These are phyloP conservation scores for Drosophila ohnishii DNA, from an alignment of 1,140 invertebrate species.

Conservation along the genomic window DNA sequence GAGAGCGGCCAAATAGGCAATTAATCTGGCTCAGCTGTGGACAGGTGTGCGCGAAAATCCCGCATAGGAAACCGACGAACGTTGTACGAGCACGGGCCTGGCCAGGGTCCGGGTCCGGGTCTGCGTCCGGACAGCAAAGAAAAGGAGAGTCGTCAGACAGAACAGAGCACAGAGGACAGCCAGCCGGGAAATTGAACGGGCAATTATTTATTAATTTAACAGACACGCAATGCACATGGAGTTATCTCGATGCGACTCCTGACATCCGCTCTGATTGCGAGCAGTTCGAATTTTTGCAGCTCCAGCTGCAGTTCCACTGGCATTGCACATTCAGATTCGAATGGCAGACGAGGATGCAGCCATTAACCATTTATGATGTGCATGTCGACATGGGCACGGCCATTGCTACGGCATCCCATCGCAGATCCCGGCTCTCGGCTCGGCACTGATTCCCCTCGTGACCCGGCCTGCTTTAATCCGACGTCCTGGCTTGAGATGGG, in stretches of 20 bases:
- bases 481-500: slow-evolving; percentile 31
- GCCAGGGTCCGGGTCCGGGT: not conserved
- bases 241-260: slow-evolving; percentile 44
- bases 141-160: slow-evolving; percentile 21
- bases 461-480: slow-evolving; percentile 48
- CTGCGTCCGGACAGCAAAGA: slow-evolving; percentile 25
- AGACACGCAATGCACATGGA: slow-evolving; percentile 68
- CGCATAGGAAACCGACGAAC: slow-evolving; percentile 38
- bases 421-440: not conserved
- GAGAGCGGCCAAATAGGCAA: slow-evolving; percentile 45
- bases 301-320: slow-evolving; percentile 12
- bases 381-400: slow-evolving; percentile 45
- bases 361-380: slow-evolving; percentile 77
- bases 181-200: slow-evolving; percentile 27
- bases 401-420: slow-evolving; percentile 29
- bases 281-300: slow-evolving; percentile 40
- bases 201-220: slow-evolving; percentile 76
- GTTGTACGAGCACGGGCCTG: not conserved
- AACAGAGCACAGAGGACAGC: slow-evolving; percentile 3
- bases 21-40: slow-evolving; percentile 65
- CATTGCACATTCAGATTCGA: slow-evolving; percentile 14
- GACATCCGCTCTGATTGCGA: slow-evolving; percentile 65
- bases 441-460: slow-evolving; percentile 46
- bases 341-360: slow-evolving; percentile 15
- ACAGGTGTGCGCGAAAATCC: slow-evolving; percentile 58